Evolutionary conservation across 23 tunicate genomes (phyloP), one percentile per base, ranked within the genome.

Genomic region (Ciona savignyi): DNA sequence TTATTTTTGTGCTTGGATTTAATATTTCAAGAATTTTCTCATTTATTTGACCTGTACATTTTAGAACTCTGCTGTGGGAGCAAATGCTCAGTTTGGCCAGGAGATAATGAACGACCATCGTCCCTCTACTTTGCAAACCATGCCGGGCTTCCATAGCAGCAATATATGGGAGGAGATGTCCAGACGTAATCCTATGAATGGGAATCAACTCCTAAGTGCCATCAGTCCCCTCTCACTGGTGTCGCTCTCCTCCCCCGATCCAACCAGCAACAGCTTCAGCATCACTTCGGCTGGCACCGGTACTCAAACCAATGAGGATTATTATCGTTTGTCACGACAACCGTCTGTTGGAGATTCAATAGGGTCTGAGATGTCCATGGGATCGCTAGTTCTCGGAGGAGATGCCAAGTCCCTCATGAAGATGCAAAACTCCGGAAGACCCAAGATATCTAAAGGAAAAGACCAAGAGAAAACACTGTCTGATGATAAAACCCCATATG

Each of bases 371-470:
- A 42, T 42, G 11, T 42, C 56, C 3, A 30, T 35, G 2, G 75
- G 80, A 0, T 74, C 87, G 49, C 29, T 82, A 25, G 31, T 29
- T 25, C 60, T 82, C 11, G 87, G 87, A 11, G 87, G 75, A 1
- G 87, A 82, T 35, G 87, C 87, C 2, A 75, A 68, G 63, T 65
- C 80, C 0, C 66, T 82, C 24, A 74, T 82, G 87, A 82, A 82
- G 49, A 4, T 51, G 27, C 73, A 65, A 33, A 81, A 81, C 0
- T 23, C 27, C 21, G 29, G 35, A 1, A 71, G 63, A 25, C 73
- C 73, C 62, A 81, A 66, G 32, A 70, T 73, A 2, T 48, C 32
- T 2, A 77, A 77, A 33, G 49, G 30, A 32, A 62, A 62, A 3
- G 33, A 33, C 1, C 23, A 4, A 4, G 68, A 25, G 22, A n/a